These are phyloP conservation scores for Plebejus argus DNA, from an alignment of 2,888 invertebrate genomes.

Conservation along the genomic window DNA sequence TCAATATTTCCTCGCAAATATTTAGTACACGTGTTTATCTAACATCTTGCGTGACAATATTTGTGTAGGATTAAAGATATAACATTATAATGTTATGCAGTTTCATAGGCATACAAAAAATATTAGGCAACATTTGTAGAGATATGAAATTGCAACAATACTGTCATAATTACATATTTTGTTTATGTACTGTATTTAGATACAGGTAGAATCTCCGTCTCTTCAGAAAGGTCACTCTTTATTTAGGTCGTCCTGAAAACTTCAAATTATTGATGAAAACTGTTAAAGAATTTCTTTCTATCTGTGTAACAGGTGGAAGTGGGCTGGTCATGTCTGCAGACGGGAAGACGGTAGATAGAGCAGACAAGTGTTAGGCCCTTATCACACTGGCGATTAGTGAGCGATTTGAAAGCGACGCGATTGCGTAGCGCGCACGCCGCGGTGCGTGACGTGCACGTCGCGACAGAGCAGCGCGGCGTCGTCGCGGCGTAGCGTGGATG, in stretches of 20 bases:
- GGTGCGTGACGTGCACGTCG: too few species aligned
- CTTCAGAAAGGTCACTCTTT: background rate
- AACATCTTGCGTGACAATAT: slow-evolving; percentile 65
- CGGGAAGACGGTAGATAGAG: too few species aligned
- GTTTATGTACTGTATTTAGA: background rate
- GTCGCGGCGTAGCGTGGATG: too few species aligned
- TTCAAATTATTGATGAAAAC: background rate
- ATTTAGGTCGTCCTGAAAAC: background rate
- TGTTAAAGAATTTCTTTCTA: background rate
- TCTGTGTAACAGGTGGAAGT: too few species aligned
- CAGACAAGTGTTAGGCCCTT: too few species aligned
- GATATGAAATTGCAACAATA: too few species aligned
- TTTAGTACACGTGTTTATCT: slow-evolving; percentile 51
- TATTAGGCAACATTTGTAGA: too few species aligned
- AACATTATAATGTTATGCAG: slow-evolving; percentile 44
- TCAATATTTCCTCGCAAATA: slow-evolving; percentile 70
- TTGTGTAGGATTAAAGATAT: slow-evolving; percentile 59
- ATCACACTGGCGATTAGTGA: too few species aligned
- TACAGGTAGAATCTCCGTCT: background rate
- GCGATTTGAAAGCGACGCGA: too few species aligned
- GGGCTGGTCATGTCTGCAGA: too few species aligned
- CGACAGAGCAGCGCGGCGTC: too few species aligned
- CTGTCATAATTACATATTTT: background rate
- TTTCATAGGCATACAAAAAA: background rate
- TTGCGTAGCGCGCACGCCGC: too few species aligned